A percentile compares a stretch with the other conserved stretches of the same genome.
Evolutionary conservation across 2,113 vertebrate species (phyloP).

Genomic region (Sinocyclocheilus grahami): DNA sequence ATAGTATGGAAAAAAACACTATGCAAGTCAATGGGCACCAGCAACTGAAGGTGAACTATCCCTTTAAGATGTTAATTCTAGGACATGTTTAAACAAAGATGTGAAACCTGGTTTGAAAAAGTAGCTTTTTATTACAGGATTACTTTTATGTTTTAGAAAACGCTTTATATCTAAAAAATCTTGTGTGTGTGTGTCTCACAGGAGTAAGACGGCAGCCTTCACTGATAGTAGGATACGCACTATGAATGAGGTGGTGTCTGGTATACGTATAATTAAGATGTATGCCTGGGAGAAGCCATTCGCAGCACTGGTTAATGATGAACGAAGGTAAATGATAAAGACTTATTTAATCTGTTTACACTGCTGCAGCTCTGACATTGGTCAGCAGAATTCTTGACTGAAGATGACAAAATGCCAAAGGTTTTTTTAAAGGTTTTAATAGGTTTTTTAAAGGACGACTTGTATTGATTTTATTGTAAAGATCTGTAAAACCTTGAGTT

Average conservation of each 20-base stretch:
- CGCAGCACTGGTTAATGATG: conserved; percentile 78
- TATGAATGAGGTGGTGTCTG: conserved; percentile 96
- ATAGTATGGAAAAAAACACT: too few relatives aligned
- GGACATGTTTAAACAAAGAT: neutral
- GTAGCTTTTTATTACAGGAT: neutral
- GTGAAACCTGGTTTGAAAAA: neutral
- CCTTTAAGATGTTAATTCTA: neutral
- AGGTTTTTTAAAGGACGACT: too few relatives aligned
- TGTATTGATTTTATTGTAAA: neutral
- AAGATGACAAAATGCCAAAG: neutral
- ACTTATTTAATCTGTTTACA: neutral
- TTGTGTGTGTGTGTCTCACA: conserved; percentile 62
- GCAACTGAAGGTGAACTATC: too few relatives aligned
- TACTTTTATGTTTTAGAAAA: neutral
- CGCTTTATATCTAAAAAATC: neutral
- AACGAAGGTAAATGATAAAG: conserved; percentile 81
- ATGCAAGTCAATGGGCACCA: too few relatives aligned
- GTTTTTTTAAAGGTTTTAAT: too few relatives aligned
- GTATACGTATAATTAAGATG: conserved; percentile 98
- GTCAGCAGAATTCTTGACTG: neutral
- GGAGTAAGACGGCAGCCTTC: conserved; percentile 84
- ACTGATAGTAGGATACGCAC: conserved; percentile 89
- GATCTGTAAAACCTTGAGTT: neutral
- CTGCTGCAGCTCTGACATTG: neutral
- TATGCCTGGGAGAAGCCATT: conserved; percentile 97